Evolutionary conservation across 2,113 vertebrate genomes (phyloP).

Genomic region (Penelope pileata): DNA sequence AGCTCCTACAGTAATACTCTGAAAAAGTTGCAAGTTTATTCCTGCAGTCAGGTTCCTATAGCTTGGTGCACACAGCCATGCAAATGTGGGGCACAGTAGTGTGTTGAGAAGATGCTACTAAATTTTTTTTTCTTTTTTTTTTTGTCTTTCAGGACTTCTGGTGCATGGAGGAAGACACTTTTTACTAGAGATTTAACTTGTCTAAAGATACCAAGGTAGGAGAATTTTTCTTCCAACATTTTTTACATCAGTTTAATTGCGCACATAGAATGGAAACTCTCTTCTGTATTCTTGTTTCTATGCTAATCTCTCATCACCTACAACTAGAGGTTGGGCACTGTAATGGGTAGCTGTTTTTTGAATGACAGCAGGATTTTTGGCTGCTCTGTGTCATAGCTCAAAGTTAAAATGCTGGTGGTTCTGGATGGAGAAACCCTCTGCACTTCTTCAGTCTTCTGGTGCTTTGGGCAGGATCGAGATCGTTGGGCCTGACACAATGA

Average conservation of each 20-base stretch:
- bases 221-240: not conserved
- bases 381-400: not conserved
- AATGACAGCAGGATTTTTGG: not conserved
- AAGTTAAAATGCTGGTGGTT: not conserved
- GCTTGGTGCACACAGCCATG: rapidly evolving
- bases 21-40: not conserved
- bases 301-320: not conserved
- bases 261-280: not conserved
- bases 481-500: not conserved
- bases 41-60: not conserved
- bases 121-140: not conserved
- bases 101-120: not conserved
- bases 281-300: not conserved
- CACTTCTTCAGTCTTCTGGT: not conserved
- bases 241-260: not conserved
- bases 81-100: rapidly evolving
- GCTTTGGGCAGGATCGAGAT: not conserved
- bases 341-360: not conserved
- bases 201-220: constrained; percentile 50
- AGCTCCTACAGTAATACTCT: too few relatives aligned
- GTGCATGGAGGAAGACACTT: constrained; percentile 60
- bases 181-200: not conserved
- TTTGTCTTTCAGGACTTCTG: constrained; percentile 39
- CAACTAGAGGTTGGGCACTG: not conserved
- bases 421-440: not conserved